These are phyloP conservation scores for Leptatherina wallacei DNA, from an alignment of 2,797 vertebrate species.

Conservation along the genomic window DNA sequence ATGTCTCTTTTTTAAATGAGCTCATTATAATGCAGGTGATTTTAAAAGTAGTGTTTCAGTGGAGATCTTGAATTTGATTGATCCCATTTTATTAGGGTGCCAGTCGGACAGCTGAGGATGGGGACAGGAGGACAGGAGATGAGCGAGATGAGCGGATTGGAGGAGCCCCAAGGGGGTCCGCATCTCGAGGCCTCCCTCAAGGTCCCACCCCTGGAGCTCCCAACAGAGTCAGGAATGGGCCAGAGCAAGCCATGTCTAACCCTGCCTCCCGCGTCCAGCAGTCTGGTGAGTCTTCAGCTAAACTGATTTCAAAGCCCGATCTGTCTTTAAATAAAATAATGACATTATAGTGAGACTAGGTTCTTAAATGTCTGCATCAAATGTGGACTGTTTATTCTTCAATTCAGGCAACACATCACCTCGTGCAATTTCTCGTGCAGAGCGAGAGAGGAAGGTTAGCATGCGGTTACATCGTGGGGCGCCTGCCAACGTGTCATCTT, in stretches of 20 bases:
- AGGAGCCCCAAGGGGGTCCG: conserved; percentile 89
- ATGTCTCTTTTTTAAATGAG: not conserved
- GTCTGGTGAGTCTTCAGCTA: conserved; percentile 84
- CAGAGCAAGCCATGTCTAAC: conserved; percentile 91
- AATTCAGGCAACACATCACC: conserved; percentile 92
- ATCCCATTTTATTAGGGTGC: conserved; percentile 83
- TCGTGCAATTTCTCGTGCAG: conserved; percentile 93
- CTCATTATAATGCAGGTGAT: not conserved
- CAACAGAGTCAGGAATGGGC: conserved; percentile 91
- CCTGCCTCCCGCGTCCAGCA: conserved; percentile 92
- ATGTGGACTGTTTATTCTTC: not conserved
- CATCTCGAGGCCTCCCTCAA: conserved; percentile 87
- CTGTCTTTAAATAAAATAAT: not conserved
- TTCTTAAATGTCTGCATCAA: not conserved
- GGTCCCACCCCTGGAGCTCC: conserved; percentile 88
- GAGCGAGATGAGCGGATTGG: conserved; percentile 93
- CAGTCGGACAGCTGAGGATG: conserved; percentile 92
- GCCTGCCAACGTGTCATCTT: conserved; percentile 94
- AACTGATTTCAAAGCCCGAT: not conserved
- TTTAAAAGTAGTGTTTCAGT: not conserved
- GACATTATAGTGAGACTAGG: not conserved
- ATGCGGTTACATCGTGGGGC: conserved; percentile 96
- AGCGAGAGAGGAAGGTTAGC: conserved; percentile 97
- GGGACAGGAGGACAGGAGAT: conserved; percentile 88
- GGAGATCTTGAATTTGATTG: not conserved